Percentiles rank a stretch among this genome's conserved stretches.
Conservation (phyloP, 2,797 vertebrate species). For the Dermochelys coriacea region DNA sequence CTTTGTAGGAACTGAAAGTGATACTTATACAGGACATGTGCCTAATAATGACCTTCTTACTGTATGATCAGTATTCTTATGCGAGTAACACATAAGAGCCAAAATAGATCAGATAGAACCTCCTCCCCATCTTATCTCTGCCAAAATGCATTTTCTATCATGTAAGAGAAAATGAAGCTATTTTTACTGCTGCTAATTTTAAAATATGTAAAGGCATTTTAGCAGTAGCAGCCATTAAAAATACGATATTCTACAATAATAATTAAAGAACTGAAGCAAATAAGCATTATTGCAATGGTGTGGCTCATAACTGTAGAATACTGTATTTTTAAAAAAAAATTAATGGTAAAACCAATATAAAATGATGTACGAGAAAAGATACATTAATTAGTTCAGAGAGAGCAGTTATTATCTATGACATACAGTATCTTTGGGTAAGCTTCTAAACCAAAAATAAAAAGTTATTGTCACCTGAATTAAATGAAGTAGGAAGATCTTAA, state of each 20-base stretch:
- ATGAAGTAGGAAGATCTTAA: neutral
- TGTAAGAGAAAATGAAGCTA: neutral
- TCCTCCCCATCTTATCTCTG: neutral
- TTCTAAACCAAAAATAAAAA: conserved; percentile 8
- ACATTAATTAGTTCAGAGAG: neutral
- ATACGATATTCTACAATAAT: neutral
- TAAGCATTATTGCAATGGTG: neutral
- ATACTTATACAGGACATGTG: neutral
- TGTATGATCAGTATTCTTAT: neutral
- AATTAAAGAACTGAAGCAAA: neutral
- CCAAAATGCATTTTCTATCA: neutral
- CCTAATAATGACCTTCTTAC: neutral
- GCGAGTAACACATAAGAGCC: neutral
- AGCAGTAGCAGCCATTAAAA: neutral
- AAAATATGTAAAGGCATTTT: neutral
- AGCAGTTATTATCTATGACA: conserved; percentile 21
- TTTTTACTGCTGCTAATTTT: neutral
- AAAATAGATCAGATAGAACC: neutral
- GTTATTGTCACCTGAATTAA: conserved; percentile 6
- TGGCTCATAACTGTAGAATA: conserved; percentile 31
- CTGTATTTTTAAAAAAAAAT: conserved; percentile 29
- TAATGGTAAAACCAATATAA: neutral
- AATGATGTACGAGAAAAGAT: neutral
- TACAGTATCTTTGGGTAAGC: conserved; percentile 2
- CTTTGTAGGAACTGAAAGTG: neutral